Base-by-base conservation (phyloP, 2,888 invertebrate genomes). In the Erebia palarica region DNA sequence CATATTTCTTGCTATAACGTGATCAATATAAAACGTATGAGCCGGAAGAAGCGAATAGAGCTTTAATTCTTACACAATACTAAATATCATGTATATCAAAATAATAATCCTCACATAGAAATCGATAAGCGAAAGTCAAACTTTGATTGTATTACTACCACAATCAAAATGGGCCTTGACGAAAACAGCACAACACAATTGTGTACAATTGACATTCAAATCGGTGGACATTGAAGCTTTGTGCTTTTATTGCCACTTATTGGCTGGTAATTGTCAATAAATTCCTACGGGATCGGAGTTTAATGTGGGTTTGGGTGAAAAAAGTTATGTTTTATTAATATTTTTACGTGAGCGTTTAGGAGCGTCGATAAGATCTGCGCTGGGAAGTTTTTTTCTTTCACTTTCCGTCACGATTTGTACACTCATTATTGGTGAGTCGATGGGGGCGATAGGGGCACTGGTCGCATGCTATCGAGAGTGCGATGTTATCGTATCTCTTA, bases 251-350 rank as follows among this genome's bases (percentile, higher is more conserved):
- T 93, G 91, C 90, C 89, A 85, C 88, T 92, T 91, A 93, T 93
- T 93, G 92, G 91, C 85, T 86, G 89, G 90, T 93, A 93, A 93
- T 93, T 93, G 92, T 91, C 92, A 92, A 93, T 93, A 93, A 92
- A 93, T 92, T 92, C 85, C 91, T 91, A 91, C 89, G 91, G 92
- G 93, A 92, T 89, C 86, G 87, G 86, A 89, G 85, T 89, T 92
- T 91, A 92, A 93, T 93, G 92, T 93, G 93, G 93, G 93, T 92
- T 92, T 93, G 91, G 89, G 92, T 91, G 89, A 80, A 91, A 93
- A 92, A 93, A 92, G 91, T 92, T 92, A 91, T 92, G 90, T 93
- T 93, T 93, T 93, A 93, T 93, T 93, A 93, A 93, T 93, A 93
- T 93, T 93, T 92, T 93, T 93, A 93, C 92, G 92, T 92, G 92